Base-by-base conservation (phyloP, 2,113 vertebrate species). In the Danio rerio region DNA sequence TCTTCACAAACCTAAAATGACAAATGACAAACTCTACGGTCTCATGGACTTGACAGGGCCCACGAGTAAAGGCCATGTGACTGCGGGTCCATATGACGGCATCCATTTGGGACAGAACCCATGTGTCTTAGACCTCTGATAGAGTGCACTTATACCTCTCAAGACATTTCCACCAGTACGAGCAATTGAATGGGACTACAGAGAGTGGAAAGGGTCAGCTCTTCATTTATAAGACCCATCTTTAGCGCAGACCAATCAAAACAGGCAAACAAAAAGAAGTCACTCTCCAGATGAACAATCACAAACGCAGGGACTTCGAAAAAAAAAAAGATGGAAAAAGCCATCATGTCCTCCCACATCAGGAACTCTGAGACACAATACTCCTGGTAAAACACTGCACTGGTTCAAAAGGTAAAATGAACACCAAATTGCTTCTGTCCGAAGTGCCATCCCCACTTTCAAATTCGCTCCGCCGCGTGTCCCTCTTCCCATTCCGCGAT, bases 371-470 rank as follows among this genome's bases (percentile, higher is more conserved):
- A 81, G 52, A 56, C 84, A 88, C 89, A 89, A 87, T 81, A 79
- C 47, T 79, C 4, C 59, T 49, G 31, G 82, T 78, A 90, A 79
- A 91, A 87, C 79, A 87, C 87, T 31, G 85, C 81, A 84, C 68
- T 47, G 85, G 77, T 86, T 86, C 81, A 87, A 83, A 89, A 82
- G 86, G 78, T 81, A 90, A 89, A 92, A 88, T 43, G 66, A 40
- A 42, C 42, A 59, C 78, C 71, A 89, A 90, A 93, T 91, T 92
- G 85, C 81, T 88, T 91, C 81, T 59, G 78, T 92, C 70, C 83
- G 86, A 88, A 85, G 85, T 75, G 81, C 66, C 73, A 49, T 82
- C 75, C 78, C 20, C 71, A 84, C 81, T 85, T 87, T 61, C 42
- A 84, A 87, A 89, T 83, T 86, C 86, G 16, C 77, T 84, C 50